phyloP scores from a whole-genome alignment of 1,140 invertebrate genomes.

The Asobara japonica region DNA sequence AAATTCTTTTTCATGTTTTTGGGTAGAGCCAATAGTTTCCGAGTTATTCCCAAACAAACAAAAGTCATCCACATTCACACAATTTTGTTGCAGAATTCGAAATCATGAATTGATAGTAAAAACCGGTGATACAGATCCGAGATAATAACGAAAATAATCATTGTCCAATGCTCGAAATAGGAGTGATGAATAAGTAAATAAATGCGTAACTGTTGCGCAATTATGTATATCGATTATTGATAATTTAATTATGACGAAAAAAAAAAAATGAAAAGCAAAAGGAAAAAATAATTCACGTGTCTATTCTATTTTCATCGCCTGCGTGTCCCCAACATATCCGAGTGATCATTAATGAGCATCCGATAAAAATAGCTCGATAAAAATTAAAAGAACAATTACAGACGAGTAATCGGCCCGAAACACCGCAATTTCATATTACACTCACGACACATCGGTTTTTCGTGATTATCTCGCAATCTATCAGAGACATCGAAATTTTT shows the following conservation, averaged over 20 bases:
- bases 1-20: too few species aligned
- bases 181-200: background rate
- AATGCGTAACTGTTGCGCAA: background rate
- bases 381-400: background rate
- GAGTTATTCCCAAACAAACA: too few species aligned
- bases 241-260: background rate
- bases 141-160: background rate
- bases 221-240: background rate
- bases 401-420: background rate
- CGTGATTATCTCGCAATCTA: too few species aligned
- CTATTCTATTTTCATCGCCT: constrained; percentile 19
- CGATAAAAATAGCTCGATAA: constrained; percentile 2
- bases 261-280: background rate
- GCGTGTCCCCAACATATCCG: constrained; percentile 30
- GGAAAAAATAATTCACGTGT: background rate
- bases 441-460: too few species aligned
- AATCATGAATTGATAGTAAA: background rate
- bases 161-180: background rate
- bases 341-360: constrained; percentile 23
- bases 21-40: too few species aligned
- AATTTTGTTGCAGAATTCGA: background rate
- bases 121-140: background rate
- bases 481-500: too few species aligned
- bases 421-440: too few species aligned
- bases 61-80: too few species aligned